Base-by-base conservation (phyloP, 1,140 invertebrate species). In the Stenopsyche tienmushanensis region DNA sequence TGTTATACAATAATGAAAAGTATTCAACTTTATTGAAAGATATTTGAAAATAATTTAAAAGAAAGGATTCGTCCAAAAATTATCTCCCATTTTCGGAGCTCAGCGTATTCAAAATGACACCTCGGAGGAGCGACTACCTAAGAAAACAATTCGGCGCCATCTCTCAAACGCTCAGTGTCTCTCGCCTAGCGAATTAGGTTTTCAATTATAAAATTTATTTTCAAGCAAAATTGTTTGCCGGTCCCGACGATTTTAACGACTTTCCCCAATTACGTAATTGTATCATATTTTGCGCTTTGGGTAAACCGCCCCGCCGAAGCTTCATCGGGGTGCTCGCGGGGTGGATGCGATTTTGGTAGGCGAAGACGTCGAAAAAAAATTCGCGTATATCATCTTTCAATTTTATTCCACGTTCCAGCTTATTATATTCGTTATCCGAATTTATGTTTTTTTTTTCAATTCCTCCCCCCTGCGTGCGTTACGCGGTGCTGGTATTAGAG, bases 151-250 rank as follows among this genome's bases (percentile, higher is more conserved):
- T 47, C 17, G 44, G 44, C 18, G 5, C 17, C n/a, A 20, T 44
- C 57, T 17, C 57, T 59, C 23, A n/a, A n/a, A n/a, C n/a, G n/a
- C n/a, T n/a, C n/a, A n/a, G n/a, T n/a, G n/a, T 59, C 57, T 62
- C 21, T 34, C 66, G 62, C 52, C 15, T 53, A 54, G 18, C 59
- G 64, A 70, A 70, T 70, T 63, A 64, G 64, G 60, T 70, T 70
- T 70, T 70, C 67, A 70, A 70, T 70, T 70, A 70, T 65, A 60
- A 66, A 70, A 70, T 70, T 63, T 70, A 59, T 69, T 26, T 53
- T 55, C 45, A 18, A 44, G 26, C 59, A 67, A 67, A 67, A 63
- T 63, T 63, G 59, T 67, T 67, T 8, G 42, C 59, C 15, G 23
- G 18, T n/a, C 20, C 23, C 59, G 54, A 18, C 64, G 58, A 64